Percentiles rank a stretch among this genome's conserved stretches.
Evolutionary conservation across 2,797 vertebrate genomes (phyloP).

Genomic region (Vipera latastei): DNA sequence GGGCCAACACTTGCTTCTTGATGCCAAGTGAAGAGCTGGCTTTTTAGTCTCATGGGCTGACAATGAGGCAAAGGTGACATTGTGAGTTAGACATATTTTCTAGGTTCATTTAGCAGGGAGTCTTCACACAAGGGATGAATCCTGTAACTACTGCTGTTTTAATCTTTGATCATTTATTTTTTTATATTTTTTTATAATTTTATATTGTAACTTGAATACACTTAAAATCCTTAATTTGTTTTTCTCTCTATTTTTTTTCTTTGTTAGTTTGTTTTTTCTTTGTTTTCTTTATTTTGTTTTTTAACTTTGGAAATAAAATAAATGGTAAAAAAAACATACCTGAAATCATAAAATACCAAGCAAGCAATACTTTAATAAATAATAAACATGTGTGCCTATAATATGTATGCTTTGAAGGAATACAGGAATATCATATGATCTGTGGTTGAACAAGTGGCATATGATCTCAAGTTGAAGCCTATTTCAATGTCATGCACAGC

Average conservation of each 20-base stretch:
- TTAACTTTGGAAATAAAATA: neutral
- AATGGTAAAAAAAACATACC: neutral
- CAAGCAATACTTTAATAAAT: neutral
- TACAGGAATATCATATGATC: neutral
- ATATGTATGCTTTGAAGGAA: neutral
- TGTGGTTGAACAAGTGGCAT: neutral
- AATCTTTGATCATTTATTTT: neutral
- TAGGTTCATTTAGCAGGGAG: neutral
- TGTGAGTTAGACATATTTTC: neutral
- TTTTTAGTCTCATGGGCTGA: neutral
- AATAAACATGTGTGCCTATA: neutral
- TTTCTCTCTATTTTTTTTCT: too few species aligned
- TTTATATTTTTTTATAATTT: neutral
- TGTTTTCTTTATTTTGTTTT: neutral
- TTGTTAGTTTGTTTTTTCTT: neutral
- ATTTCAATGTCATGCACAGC: neutral
- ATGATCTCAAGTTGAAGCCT: neutral
- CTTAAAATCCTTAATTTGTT: neutral
- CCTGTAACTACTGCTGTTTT: neutral
- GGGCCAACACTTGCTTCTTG: neutral
- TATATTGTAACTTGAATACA: neutral
- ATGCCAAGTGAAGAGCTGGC: neutral
- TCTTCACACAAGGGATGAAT: neutral
- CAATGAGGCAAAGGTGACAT: neutral
- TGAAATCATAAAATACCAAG: neutral